Evolutionary conservation across 2,888 invertebrate genomes (phyloP).

Genomic region (Dyspetes luteomarginatus): DNA sequence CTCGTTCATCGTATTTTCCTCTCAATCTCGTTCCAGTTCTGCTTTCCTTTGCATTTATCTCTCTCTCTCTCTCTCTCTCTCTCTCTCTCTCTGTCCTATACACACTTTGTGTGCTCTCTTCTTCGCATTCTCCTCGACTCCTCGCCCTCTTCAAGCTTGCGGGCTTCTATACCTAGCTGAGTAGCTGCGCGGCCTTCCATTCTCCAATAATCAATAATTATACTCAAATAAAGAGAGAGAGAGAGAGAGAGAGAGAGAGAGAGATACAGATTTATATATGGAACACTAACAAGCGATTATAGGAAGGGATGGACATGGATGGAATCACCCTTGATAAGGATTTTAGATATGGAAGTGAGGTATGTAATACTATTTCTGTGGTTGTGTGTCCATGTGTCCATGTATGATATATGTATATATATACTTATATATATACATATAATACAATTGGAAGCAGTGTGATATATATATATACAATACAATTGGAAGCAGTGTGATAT

Average conservation of each 20-base stretch:
- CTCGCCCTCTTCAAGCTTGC: constrained; percentile 67
- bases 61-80: constrained; percentile 58
- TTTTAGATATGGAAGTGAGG: constrained; percentile 74
- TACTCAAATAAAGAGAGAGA: constrained; percentile 86
- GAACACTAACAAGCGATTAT: constrained; percentile 30
- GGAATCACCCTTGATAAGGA: constrained; percentile 80
- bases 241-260: constrained; percentile 74
- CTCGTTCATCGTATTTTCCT: constrained; percentile 70
- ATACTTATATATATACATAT: no score
- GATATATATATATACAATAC: no score
- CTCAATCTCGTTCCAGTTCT: constrained; percentile 70
- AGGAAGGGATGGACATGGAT: constrained; percentile 69
- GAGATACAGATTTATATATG: no score
- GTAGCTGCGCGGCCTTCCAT: constrained; percentile 80
- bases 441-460: no score
- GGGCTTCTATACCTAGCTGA: constrained; percentile 69
- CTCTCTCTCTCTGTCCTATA: constrained; percentile 52
- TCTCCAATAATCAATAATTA: constrained; percentile 87
- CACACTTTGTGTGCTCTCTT: constrained; percentile 22
- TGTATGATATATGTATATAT: background rate
- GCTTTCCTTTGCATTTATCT: no score
- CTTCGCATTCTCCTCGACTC: constrained; percentile 60
- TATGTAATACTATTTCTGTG: constrained; percentile 70
- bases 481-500: no score
- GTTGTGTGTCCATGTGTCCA: background rate